These are phyloP conservation scores for Cephus spinipes DNA, from an alignment of 2,888 invertebrate genomes.

Conservation along the genomic window DNA sequence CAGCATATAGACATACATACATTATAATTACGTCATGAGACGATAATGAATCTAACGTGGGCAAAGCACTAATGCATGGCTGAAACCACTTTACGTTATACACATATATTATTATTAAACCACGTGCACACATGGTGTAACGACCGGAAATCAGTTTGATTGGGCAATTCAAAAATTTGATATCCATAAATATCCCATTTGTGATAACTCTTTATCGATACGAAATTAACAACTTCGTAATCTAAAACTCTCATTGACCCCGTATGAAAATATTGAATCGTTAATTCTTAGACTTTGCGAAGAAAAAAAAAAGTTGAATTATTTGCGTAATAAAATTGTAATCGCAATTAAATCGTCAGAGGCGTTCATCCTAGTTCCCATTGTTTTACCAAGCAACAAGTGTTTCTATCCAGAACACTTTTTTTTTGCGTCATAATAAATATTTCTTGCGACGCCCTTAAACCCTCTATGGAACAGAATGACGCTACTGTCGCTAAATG, in stretches of 20 bases:
- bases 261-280: background rate
- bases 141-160: background rate
- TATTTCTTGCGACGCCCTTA: background rate
- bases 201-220: background rate
- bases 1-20: background rate
- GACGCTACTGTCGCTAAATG: background rate
- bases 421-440: background rate
- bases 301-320: background rate
- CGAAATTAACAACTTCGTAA: background rate
- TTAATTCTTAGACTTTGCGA: too few relatives aligned
- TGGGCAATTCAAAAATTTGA: background rate
- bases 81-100: background rate
- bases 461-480: background rate
- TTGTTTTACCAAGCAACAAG: background rate
- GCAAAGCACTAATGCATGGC: background rate
- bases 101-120: background rate
- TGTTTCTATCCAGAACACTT: background rate
- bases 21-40: background rate
- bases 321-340: background rate
- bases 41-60: background rate
- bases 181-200: background rate
- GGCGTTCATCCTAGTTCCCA: background rate
- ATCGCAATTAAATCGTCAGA: background rate
- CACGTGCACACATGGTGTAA: background rate
- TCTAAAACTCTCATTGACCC: background rate